Evolutionary conservation across 2,797 vertebrate genomes (phyloP).

Genomic region (Buceros bicornis): DNA sequence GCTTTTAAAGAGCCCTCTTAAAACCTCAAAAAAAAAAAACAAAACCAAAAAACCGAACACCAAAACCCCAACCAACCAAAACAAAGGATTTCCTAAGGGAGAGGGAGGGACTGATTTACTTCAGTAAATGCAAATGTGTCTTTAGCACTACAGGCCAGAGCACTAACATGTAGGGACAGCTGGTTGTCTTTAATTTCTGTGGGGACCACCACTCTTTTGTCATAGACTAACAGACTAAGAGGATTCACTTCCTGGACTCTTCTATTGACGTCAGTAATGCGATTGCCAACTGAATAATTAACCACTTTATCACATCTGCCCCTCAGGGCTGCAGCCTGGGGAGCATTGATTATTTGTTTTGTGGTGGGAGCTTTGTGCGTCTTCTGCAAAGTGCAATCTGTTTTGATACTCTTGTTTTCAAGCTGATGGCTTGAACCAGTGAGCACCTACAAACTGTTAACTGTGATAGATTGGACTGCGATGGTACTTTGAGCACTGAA

Average conservation of each 20-base stretch:
- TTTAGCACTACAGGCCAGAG: neutral
- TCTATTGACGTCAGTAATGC: conserved; percentile 79
- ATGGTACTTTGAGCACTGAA: neutral
- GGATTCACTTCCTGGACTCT: conserved; percentile 75
- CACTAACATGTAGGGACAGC: conserved; percentile 3
- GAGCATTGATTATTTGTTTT: conserved; percentile 59
- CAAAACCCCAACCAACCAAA: neutral
- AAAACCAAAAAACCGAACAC: neutral
- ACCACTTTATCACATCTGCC: conserved; percentile 75
- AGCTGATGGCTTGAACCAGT: neutral
- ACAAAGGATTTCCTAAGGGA: conserved; percentile 53
- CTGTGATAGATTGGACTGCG: neutral
- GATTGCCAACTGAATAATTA: conserved; percentile 80
- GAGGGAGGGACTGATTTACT: conserved; percentile 11
- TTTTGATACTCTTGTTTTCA: neutral
- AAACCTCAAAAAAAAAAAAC: neutral
- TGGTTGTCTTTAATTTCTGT: conserved; percentile 54
- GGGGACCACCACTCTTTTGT: conserved; percentile 63
- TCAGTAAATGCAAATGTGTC: conserved; percentile 50
- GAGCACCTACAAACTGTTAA: neutral
- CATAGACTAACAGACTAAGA: conserved; percentile 62
- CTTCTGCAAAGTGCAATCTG: neutral
- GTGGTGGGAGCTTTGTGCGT: neutral
- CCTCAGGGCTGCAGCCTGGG: conserved; percentile 34
- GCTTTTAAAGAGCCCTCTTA: conserved; percentile 13